Evolutionary conservation across 2,113 vertebrate genomes (phyloP), one percentile per base, ranked within the genome.

Genomic region (Prochilodus magdalenae): DNA sequence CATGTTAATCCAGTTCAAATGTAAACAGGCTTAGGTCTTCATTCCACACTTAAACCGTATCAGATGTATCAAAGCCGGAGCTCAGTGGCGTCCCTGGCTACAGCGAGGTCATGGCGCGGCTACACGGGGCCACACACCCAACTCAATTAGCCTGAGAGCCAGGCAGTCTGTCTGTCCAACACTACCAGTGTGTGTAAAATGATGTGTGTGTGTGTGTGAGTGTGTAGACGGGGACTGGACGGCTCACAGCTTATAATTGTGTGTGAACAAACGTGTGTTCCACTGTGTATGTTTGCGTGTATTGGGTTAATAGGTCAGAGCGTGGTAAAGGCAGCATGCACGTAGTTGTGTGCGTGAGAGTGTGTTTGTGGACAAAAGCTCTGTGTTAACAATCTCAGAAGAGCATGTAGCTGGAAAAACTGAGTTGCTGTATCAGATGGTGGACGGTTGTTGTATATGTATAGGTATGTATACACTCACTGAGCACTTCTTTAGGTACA

Each of bases 1-100:
- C 89, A 90, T 85, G 86, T 89, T 92, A 94, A 96, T 94, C 94
- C 94, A 87, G 89, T 93, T 94, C 93, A 94, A 94, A 94, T 92
- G 94, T 93, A 94, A 95, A 94, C 93, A 95, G 92, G 90, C 94
- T 93, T 92, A 91, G 86, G 91, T 91, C 91, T 93, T 95, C 94
- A 94, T 95, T 95, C 94, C 93, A 76, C 86, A 89, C 93, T 93
- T 93, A 94, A 96, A 96, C 94, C 95, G 88, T 96, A 97, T 97
- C 96, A 94, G 96, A 96, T 96, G 94, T 94, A 96, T 96, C 95
- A 97, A 97, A 97, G 96, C 93, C 27, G 0, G 2, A 92, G 94
- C 92, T 95, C 95, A 93, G 91, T 92, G 91, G 93, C 90, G 91
- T 95, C 94, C 91, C 91, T 84, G 89, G 89, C 90, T 90, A 92